Evolutionary conservation across 2,113 vertebrate genomes (phyloP), one percentile per base, ranked within the genome.

Genomic region (Edolisoma coerulescens): DNA sequence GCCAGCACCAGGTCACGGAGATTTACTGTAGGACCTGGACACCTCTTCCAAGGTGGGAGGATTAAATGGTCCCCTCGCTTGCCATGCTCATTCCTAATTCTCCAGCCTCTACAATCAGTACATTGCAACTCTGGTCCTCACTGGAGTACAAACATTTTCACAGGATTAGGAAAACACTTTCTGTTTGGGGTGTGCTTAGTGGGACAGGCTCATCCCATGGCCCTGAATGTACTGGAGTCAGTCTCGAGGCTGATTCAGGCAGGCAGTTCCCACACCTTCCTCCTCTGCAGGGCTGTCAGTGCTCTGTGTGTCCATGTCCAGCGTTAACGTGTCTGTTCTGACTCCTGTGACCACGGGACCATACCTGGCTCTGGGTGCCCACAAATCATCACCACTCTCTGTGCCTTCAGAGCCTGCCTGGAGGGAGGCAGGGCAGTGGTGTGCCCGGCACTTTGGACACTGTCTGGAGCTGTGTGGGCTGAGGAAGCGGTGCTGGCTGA

Each of bases 311-410:
- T 26, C 50, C 12, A 37, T 6, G 4, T 39, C 80, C 45, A 41
- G 9, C 7, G 6, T 47, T 28, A n/a, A 47, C 0, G 0, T 2
- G 16, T 26, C 56, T 88, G 8, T 33, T 75, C 56, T 45, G 33
- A 44, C 70, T 44, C 60, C 50, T 35, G 10, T 6, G 22, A n/a
- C 57, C 53, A n/a, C 5, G 10, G 52, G 7, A 76, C 20, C 54
- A 33, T 10, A 10, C 19, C 12, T 42, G 37, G 13, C 57, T 65
- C 49, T 71, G 70, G 16, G 30, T 53, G 37, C 30, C 39, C 37
- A 61, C 2, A 54, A 63, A 26, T 30, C n/a, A 3, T 10, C 37
- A 35, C n/a, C 2, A 7, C 50, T 11, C 2, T 15, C 59, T 87
- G 45, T 61, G 32, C 50, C 41, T 39, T 44, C 42, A 33, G 45